These are phyloP conservation scores for Columba livia DNA, from an alignment of 2,113 vertebrate genomes.

Conservation along the genomic window DNA sequence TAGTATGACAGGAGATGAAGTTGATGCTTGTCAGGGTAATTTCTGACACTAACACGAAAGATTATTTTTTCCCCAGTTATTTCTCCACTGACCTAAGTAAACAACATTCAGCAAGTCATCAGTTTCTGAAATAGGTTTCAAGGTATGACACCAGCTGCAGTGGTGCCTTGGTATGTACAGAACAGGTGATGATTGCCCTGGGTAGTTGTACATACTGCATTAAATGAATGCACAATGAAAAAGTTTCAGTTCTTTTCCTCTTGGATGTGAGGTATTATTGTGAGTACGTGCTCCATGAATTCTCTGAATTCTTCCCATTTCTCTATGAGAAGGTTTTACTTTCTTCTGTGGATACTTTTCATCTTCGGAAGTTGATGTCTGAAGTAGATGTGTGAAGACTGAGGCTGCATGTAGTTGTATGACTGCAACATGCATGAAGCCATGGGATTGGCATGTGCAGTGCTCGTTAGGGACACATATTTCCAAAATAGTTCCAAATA, in stretches of 20 bases:
- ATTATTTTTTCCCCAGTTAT: rapidly evolving
- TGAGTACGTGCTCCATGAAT: not conserved
- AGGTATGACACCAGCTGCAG: not conserved
- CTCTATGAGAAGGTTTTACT: not conserved
- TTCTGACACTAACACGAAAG: not conserved
- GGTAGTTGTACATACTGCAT: not conserved
- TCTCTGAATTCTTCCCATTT: not conserved
- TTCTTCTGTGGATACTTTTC: not conserved
- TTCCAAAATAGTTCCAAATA: not conserved
- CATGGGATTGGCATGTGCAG: not conserved
- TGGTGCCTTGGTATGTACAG: not conserved
- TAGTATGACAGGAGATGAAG: not conserved
- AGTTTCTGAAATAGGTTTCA: not conserved
- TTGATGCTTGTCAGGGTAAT: not conserved
- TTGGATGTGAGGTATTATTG: not conserved
- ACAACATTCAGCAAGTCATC: not conserved
- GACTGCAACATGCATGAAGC: not conserved
- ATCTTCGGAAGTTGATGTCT: not conserved
- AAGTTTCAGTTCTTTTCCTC: not conserved
- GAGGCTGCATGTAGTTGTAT: not conserved
- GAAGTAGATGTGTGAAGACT: not conserved
- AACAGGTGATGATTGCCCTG: not conserved
- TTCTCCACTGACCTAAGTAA: not conserved
- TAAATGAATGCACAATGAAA: not conserved
- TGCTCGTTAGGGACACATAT: not conserved